Conservation (phyloP, 2,113 vertebrate species). For the Actinemys pallida region DNA sequence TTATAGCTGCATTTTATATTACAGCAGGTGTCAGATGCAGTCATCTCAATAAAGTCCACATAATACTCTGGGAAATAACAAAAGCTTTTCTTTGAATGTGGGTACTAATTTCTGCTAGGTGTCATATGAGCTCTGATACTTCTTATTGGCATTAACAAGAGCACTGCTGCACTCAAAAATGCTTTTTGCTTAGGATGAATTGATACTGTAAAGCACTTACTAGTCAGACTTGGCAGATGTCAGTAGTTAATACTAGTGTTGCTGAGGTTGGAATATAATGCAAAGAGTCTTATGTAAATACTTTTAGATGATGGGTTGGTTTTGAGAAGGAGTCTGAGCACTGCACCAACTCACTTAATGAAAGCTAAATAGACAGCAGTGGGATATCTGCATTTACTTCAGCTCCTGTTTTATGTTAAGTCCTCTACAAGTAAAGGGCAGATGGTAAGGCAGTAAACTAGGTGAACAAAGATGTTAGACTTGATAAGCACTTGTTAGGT, state of each 20-base stretch:
- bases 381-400: slow-evolving; percentile 74
- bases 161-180: slow-evolving; percentile 83
- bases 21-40: slow-evolving; percentile 89
- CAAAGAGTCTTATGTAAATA: slow-evolving; percentile 84
- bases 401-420: slow-evolving; percentile 67
- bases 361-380: slow-evolving; percentile 76
- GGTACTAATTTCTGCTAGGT: slow-evolving; percentile 88
- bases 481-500: slow-evolving; percentile 59
- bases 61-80: slow-evolving; percentile 87
- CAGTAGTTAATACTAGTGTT: slow-evolving; percentile 84
- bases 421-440: slow-evolving; percentile 70
- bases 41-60: slow-evolving; percentile 89
- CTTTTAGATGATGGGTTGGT: slow-evolving; percentile 80
- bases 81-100: slow-evolving; percentile 88
- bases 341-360: slow-evolving; percentile 76
- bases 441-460: slow-evolving; percentile 74
- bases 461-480: slow-evolving; percentile 64
- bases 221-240: slow-evolving; percentile 87
- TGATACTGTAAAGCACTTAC: slow-evolving; percentile 86
- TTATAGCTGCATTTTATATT: slow-evolving; percentile 90
- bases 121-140: slow-evolving; percentile 85
- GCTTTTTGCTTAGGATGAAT: slow-evolving; percentile 86
- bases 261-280: slow-evolving; percentile 83
- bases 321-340: slow-evolving; percentile 73
- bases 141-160: slow-evolving; percentile 84